Base-by-base conservation (phyloP, 2,797 vertebrate species). In the Peromyscus aztecus region DNA sequence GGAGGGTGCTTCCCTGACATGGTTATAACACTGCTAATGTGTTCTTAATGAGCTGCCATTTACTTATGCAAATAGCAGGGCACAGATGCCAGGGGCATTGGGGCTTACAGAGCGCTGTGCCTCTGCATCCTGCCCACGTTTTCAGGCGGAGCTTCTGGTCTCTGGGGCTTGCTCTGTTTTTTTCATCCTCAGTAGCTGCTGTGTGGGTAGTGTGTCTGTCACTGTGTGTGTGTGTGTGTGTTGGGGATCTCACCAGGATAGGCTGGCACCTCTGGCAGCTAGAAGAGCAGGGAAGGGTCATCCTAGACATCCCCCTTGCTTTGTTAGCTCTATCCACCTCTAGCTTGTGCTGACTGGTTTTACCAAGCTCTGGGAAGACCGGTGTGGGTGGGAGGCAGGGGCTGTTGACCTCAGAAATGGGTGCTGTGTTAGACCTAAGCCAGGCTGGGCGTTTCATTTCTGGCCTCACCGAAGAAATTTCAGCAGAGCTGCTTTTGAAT, bases 11-110 rank as follows among this genome's bases (percentile, higher is more conserved):
- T 97, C 86, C 96, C 96, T 95, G 96, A 96, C 96, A 86, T 77
- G 96, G 96, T 92, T 94, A 67, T 55, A 92, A 92, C 91, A 76
- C 73, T n/a, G 61, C 91, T 96, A 97, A 97, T 96, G 94, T 92
- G 90, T 94, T 96, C 95, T 89, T 97, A 98, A 98, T 94, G 94
- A 98, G 93, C 94, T 97, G 83, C 94, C 93, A 93, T 95, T 97
- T 97, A 97, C 96, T 97, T 96, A 97, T 96, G 97, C 96, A 97
- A 92, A 98, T 96, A 59, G 73, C 61, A 73, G 85, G 95, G 92
- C 88, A 24, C 84, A 85, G 91, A 92, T 93, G 95, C 96, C 94
- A 86, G 91, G 89, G 83, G 91, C 67, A 65, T 6, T 37, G 65
- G 91, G 88, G 81, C 24, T 87, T 24, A 37, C 49, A 6, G 95